Evolutionary conservation across 2,113 vertebrate genomes (phyloP), one percentile per base, ranked within the genome.

Genomic region (Rhagologus leucostigma): DNA sequence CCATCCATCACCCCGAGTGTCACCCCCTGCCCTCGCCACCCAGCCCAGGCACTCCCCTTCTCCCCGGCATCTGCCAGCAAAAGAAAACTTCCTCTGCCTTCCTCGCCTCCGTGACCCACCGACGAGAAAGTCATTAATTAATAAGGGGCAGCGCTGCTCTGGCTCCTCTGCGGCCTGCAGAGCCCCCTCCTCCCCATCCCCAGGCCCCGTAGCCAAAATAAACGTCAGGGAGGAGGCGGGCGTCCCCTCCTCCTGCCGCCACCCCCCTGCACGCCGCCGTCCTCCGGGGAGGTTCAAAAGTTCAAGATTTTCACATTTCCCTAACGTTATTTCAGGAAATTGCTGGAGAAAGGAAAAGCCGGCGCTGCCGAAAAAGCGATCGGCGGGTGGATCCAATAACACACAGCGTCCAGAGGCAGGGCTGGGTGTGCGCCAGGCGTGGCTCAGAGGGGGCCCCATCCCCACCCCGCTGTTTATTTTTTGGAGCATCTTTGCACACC

Each of bases 251-350:
- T 87, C 80, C 87, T 77, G 81, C 94, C 60, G 24, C 64, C 81
- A 16, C 55, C 82, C 89, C 88, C 89, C 78, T n/a, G 73, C 94
- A 50, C 69, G 41, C 56, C 69, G 44, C 56, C 21, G n/a, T 98
- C 97, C 97, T 97, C 95, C 26, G 5, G 94, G 91, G 96, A 97
- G 92, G 64, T 96, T 96, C 91, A 93, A 91, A 91, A 96, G 74
- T 93, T 83, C 93, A 86, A 33, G 60, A 87, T 93, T 95, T 92
- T 93, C 80, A 69, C 84, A 91, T 94, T 93, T 95, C 84, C 49
- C 35, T 63, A 94, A 67, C 74, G 62, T 94, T 90, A 60, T 95
- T 93, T 92, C 95, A 96, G 82, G 79, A 57, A 63, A 79, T 81
- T 91, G 83, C 84, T 69, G 62, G 91, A 84, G 94, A 96, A 96